Base-by-base conservation (phyloP, 2,113 vertebrate species). In the Antennarius striatus region DNA sequence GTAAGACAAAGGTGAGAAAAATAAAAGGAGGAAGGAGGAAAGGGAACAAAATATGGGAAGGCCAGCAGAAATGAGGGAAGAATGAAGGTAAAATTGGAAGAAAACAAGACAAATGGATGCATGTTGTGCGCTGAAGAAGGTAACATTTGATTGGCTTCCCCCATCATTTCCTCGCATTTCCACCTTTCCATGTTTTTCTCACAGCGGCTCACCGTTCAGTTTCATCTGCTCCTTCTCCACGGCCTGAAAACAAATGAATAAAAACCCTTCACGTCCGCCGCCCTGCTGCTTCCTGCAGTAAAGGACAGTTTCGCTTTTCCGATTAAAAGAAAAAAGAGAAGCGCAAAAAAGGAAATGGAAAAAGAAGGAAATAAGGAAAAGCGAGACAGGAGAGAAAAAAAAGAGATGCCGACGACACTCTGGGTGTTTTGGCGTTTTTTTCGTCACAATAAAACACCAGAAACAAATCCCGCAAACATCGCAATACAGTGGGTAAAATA, bases 191-290 rank as follows among this genome's bases (percentile, higher is more conserved):
- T 62, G 52, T 67, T 63, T 68, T 46, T 53, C 22, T 68, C 63
- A 28, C 63, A 59, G 69, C 55, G 59, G 58, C 50, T 15, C 1
- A n/a, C 42, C 22, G 52, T 52, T 55, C 54, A 65, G 63, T 10
- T 61, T 61, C 46, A 77, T 71, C 68, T 32, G 46, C 59, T 22
- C 32, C 32, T 36, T 36, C 32, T 36, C 32, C 7, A 7, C 32
- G 7, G 32, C 32, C 32, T 36, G 32, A 8, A n/a, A 51, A 43
- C 56, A 59, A 51, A 52, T 43, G 10, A 12, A 3, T 5, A 36
- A 36, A 36, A 36, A 36, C 5, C 32, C 32, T 36, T 36, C 4
- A 36, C 1, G 32, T 36, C 3, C 3, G 32, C 5, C 32, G 7
- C 32, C 32, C 32, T 36, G 32, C 32, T 36, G 32, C 4, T 36